phyloP scores from a whole-genome alignment of 2,888 invertebrate species.

The Salticus scenicus region DNA sequence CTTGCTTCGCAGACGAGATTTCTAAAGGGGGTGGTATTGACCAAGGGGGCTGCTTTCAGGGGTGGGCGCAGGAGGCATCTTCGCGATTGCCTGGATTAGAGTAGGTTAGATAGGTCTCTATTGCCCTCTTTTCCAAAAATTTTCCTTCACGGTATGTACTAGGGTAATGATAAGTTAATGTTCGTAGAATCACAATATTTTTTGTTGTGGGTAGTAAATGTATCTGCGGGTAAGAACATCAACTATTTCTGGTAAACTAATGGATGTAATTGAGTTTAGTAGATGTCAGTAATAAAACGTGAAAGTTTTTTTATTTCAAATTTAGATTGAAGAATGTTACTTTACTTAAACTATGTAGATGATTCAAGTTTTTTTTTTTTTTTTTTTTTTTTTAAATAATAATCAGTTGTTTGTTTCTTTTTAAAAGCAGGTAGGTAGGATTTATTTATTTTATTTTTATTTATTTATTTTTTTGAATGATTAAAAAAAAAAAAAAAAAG shows the following conservation, averaged over 20 bases:
- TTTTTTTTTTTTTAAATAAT: too few relatives aligned
- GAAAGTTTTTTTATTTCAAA: too few relatives aligned
- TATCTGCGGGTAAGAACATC: neutral
- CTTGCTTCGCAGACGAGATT: constrained; percentile 42
- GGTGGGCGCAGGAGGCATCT: constrained; percentile 41
- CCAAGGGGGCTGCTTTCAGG: neutral
- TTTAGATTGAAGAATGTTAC: too few relatives aligned
- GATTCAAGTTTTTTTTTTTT: too few relatives aligned
- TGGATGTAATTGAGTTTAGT: neutral
- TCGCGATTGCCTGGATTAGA: constrained; percentile 64
- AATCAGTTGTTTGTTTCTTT: too few relatives aligned
- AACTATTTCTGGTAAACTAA: neutral
- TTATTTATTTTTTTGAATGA: too few relatives aligned
- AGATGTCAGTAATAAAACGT: too few relatives aligned
- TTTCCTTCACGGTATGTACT: constrained; percentile 35
- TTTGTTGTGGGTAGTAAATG: too few relatives aligned
- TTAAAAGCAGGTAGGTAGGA: too few relatives aligned
- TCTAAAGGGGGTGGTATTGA: constrained; percentile 14
- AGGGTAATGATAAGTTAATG: constrained; percentile 62
- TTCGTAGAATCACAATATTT: constrained; percentile 38
- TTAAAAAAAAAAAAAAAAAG: too few relatives aligned
- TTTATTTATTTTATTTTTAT: too few relatives aligned
- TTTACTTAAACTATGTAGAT: too few relatives aligned
- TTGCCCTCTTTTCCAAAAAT: constrained; percentile 5
- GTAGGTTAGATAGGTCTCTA: constrained; percentile 57